Conservation (phyloP, 2,888 invertebrate species). For the Tipula confusa region DNA sequence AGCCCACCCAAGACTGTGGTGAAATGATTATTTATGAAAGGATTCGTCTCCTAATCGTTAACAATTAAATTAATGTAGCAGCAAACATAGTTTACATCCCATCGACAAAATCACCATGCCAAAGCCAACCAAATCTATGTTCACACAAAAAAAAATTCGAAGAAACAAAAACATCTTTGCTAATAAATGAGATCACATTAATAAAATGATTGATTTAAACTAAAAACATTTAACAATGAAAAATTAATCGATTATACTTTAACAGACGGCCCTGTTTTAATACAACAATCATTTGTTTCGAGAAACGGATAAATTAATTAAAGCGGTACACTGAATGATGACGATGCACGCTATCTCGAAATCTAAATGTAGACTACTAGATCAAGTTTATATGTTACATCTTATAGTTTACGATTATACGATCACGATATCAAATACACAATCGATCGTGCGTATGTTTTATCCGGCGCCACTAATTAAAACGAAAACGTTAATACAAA, state of each 20-base stretch:
- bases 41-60: too few species aligned
- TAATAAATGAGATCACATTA: slow-evolving; percentile 25
- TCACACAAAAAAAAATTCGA: not conserved
- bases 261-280: not conserved
- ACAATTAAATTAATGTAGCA: too few species aligned
- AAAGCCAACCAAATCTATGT: not conserved
- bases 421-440: not conserved
- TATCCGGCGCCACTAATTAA: not conserved
- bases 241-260: not conserved
- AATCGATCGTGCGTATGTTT: not conserved
- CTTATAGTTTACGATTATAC: not conserved
- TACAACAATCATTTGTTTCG: not conserved
- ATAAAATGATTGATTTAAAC: slow-evolving; percentile 16
- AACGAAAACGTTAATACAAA: not conserved
- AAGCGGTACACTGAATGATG: not conserved
- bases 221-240: not conserved
- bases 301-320: not conserved
- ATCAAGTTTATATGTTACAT: not conserved
- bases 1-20: too few species aligned
- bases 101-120: not conserved
- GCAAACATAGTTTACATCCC: not conserved
- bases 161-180: not conserved
- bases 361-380: not conserved
- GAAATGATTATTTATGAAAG: too few species aligned
- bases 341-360: not conserved